Base-by-base conservation (phyloP, 2,113 vertebrate genomes). In the Engystomops pustulosus region DNA sequence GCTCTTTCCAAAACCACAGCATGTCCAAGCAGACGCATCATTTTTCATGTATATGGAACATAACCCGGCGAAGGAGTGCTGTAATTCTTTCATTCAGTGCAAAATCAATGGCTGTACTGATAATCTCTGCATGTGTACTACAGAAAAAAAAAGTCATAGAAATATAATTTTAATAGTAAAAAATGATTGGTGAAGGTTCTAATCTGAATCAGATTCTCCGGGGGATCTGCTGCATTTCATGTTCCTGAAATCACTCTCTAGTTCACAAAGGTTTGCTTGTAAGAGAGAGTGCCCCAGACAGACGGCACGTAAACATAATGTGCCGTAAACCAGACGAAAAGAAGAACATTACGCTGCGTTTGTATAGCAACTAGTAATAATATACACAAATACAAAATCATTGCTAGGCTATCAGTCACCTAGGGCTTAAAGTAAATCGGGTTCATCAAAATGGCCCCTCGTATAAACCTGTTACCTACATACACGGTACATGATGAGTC, bases 61-160 rank as follows among this genome's bases (percentile, higher is more conserved):
- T 68, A 80, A 51, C 62, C 44, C 44, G 23, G 30, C 32, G 44
- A 51, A 49, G 41, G n/a, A 53, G 11, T 44, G 34, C 38, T 55
- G 69, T 41, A 58, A 82, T 82, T n/a, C 79, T 74, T 72, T 82
- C 80, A 58, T 82, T 82, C 68, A 44, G n/a, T 72, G 68, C 34
- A 58, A 82, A 72, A 72, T 82, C 68, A 72, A 82, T 72, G 68
- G 36, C 62, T 62, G 65, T 36, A 23, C 49, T 81, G 47, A 81
- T 53, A 71, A 81, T 38, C 38, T 45, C 49, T 32, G 77, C n/a
- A 79, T 79, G 23, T 65, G 38, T 65, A 65, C 38, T 30, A 25
- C 25, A 30, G 76, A 47, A 65, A 67, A 79, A 67, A 79, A 79
- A 67, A 25, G 58, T 45, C 36, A 65, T 67, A 20, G 58, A 62